Percentiles rank a stretch among this genome's conserved stretches.
Evolutionary conservation across 2,113 vertebrate genomes (phyloP).

Genomic region (Entelurus aequoreus): DNA sequence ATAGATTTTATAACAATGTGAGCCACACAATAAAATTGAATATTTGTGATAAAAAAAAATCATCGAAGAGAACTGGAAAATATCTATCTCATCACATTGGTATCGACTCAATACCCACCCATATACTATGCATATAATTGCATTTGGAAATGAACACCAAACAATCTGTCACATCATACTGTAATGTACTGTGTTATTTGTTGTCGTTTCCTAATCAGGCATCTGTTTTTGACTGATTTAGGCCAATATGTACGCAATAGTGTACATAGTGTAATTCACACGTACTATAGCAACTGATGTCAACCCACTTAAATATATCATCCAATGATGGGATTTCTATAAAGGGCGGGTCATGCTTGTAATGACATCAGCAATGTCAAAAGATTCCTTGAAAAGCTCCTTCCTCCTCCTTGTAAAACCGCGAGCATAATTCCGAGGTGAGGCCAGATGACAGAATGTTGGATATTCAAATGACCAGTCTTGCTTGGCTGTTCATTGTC

Average conservation of each 20-base stretch:
- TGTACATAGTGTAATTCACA: constrained; percentile 16
- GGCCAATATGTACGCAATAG: constrained; percentile 7
- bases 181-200: constrained; percentile 13
- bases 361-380: not conserved
- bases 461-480: constrained; percentile 20
- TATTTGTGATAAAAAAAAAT: too few relatives aligned
- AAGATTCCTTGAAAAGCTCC: not conserved
- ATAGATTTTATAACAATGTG: too few relatives aligned
- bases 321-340: constrained; percentile 39
- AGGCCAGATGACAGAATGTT: constrained; percentile 25
- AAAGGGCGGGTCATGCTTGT: constrained; percentile 1
- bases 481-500: constrained; percentile 22
- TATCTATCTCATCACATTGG: too few relatives aligned
- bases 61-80: too few relatives aligned
- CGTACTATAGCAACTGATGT: constrained; percentile 19
- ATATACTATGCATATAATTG: not conserved
- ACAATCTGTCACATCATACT: not conserved
- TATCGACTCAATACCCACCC: too few relatives aligned
- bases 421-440: constrained; percentile 11
- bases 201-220: constrained; percentile 12
- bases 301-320: constrained; percentile 36
- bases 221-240: constrained; percentile 29
- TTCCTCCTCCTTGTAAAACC: constrained; percentile 10
- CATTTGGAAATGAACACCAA: not conserved
- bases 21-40: too few relatives aligned